Base-by-base conservation (phyloP, 2,888 invertebrate species). In the Himalopsyche kuldschensis region DNA sequence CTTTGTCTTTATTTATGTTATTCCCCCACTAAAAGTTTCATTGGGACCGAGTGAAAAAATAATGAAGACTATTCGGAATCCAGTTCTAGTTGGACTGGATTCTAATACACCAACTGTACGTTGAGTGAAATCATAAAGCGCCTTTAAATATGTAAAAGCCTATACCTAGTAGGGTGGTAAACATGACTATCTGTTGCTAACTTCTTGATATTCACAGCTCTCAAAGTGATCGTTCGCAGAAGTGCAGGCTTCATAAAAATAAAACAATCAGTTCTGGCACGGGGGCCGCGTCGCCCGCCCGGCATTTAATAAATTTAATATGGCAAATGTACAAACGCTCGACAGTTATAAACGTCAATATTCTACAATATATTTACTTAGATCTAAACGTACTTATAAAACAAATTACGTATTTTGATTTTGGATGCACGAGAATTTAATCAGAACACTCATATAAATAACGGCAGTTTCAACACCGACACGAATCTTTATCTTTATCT, bases 341-440 rank as follows among this genome's bases (percentile, higher is more conserved):
- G 84, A 85, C 85, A 83, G 80, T 77, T 76, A 84, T 84, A 76
- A 78, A 82, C 55, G 84, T 83, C 83, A 83, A 81, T 84, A 83
- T 84, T 47, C 84, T 82, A 84, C 82, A 84, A 75, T 84, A 85
- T 82, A 84, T 78, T 75, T 24, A 81, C 47, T 48, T 75, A 75
- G 69, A 27, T 10, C 69, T 83, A 82, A 81, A 82, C 75, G 80
- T 84, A 85, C 84, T 82, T 83, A 85, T 75, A 85, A 88, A 88
- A 87, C 90, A 91, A 91, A 87, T 91, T 91, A 91, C 91, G 91
- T 91, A 91, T 91, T 90, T 90, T 85, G 80, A 91, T 91, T 90
- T 90, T 85, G 80, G 84, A 82, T 84, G 80, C 77, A 82, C 79
- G 81, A 85, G 84, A 85, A 81, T 84, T 83, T 77, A 81, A 82